Base-by-base conservation (phyloP, 1,140 invertebrate genomes). In the Lordiphosa stackelbergi region DNA sequence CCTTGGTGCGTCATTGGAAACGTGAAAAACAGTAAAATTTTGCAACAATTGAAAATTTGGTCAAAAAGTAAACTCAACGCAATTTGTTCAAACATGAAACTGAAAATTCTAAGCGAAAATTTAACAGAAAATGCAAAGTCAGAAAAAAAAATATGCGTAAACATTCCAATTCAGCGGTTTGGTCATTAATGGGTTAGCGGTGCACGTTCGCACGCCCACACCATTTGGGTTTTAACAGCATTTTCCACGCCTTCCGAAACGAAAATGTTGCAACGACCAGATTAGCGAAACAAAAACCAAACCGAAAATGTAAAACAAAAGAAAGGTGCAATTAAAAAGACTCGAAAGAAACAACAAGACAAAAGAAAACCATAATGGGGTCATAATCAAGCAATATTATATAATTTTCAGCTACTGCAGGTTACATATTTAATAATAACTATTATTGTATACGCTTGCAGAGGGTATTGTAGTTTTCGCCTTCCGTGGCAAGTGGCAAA, bases 361-460 rank as follows among this genome's bases (percentile, higher is more conserved):
- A 46, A 46, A 36, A 28, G 19, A 51, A 40, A 28, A 42, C 37
- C 13, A 12, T 45, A 41, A 36, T 42, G 43, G 43, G 43, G 34
- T 28, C 60, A 52, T 52, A 63, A 52, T 58, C 47, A 47, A 40
- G 41, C 47, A 38, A 46, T 63, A 52, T 58, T 63, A 63, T 63
- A 46, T 63, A 58, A 63, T 16, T 34, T 19, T 42, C 16, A 46
- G 43, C 43, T 46, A 34, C 24, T 28, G 24, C 31, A 9, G 28
- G 22, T 58, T 58, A 46, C 28, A 8, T 8, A 31, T 8, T 31
- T 31, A 31, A 31, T 31, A 31, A 31, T 8, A 1, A 31, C 8
- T 8, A 31, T 31, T 8, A 6, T 31, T 31, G 2, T 8, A 31
- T 31, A 8, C 28, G 5, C 28, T 8, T 7, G 6, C 28, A 7